Base-by-base conservation (phyloP, 1,140 invertebrate species). In the Campoletis sonorensis region DNA sequence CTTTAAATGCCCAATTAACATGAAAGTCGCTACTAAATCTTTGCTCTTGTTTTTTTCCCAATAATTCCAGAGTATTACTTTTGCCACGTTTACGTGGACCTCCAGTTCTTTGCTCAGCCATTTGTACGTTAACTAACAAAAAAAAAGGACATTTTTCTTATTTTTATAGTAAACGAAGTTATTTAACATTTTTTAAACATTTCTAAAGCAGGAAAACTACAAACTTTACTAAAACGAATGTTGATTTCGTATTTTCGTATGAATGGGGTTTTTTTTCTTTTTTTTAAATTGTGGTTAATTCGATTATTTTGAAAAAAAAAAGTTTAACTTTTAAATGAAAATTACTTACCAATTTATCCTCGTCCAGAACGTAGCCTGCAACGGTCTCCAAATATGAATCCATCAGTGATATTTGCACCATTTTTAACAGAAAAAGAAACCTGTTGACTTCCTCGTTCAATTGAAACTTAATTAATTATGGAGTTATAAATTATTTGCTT, bases 81-180 rank as follows among this genome's bases (percentile, higher is more conserved):
- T 92, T 15, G 91, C 88, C n/a, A 87, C 5, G 80, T 92, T 92
- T 8, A 92, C 89, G 71, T 92, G 91, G 58, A 92, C 73, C 79
- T 89, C 86, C 0, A 92, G 67, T 45, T 91, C 86, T 80, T 91
- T 91, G 51, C 91, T 92, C 21, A 92, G 67, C 90, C 91, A 92
- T 86, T 92, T 92, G 61, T 92, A 92, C 0, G 91, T 92, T 10
- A 92, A 88, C 90, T 92, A 78, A 73, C 84, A 85, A 21, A 21
- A 54, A 5, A n/a, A 51, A 51, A 13, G 2, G 11, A 2, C 4
- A 7, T 2, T 7, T 51, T 51, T 51, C 11, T 7, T 51, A 10
- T 80, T 79, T 30, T 45, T 79, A 33, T 4, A 33, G 2, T 4
- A 33, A 33, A 33, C n/a, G n/a, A n/a, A n/a, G n/a, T n/a, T n/a